phyloP scores from a whole-genome alignment of 2,888 invertebrate species.

The Cremastobaeus sp. region DNA sequence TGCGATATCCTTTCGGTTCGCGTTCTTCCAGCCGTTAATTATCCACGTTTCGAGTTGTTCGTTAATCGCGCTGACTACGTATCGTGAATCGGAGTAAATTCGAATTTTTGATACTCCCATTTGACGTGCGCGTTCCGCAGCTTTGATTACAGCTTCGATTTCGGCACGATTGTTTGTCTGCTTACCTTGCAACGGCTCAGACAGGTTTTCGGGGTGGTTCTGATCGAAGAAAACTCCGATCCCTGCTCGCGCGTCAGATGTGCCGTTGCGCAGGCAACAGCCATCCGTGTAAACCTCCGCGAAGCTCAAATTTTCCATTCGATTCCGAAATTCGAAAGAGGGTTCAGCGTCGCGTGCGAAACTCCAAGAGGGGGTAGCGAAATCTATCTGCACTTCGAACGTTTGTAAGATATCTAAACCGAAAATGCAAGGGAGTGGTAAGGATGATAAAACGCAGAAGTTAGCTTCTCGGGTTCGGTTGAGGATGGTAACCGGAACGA shows the following conservation, averaged over 20 bases:
- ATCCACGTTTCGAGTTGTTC: too few relatives aligned
- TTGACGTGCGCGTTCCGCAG: slow-evolving; percentile 84
- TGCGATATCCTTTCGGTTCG: slow-evolving; percentile 88
- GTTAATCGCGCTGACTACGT: slow-evolving; percentile 89
- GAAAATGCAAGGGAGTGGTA: too few relatives aligned
- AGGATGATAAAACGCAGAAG: too few relatives aligned
- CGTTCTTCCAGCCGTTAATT: slow-evolving; percentile 88
- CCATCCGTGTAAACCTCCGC: too few relatives aligned
- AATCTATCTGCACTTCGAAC: too few relatives aligned
- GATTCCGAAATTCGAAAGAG: too few relatives aligned
- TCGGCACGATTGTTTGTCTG: slow-evolving; percentile 98
- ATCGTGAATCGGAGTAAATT: slow-evolving; percentile 92
- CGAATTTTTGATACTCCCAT: slow-evolving; percentile 83
- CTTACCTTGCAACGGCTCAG: slow-evolving; percentile 86
- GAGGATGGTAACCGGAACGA: too few relatives aligned
- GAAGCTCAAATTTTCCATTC: too few relatives aligned
- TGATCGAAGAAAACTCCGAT: slow-evolving; percentile 93
- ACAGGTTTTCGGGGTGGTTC: slow-evolving; percentile 85
- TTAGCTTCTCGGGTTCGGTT: too few relatives aligned
- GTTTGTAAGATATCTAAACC: too few relatives aligned
- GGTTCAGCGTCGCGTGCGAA: too few relatives aligned
- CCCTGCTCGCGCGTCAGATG: slow-evolving; percentile 85
- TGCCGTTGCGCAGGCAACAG: slow-evolving; percentile 90
- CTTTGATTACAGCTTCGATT: slow-evolving; percentile 88
- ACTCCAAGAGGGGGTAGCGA: too few relatives aligned